Base-by-base conservation (phyloP, 2,888 invertebrate genomes). In the Tenthredo amoena region DNA sequence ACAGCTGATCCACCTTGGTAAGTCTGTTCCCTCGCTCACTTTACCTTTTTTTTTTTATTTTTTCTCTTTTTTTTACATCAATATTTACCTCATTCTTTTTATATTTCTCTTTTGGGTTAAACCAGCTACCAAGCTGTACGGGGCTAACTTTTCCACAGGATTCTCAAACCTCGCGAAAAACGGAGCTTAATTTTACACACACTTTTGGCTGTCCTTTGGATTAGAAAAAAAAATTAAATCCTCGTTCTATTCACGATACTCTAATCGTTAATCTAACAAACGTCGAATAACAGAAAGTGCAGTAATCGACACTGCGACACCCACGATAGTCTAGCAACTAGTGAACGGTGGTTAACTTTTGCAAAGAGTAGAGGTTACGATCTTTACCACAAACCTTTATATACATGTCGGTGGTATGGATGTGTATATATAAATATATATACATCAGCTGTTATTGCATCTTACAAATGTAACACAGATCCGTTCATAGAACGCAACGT, bases 1-100 rank as follows among this genome's bases (percentile, higher is more conserved):
- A 91, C 92, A 91, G 91, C 92, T 91, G 91, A 92, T 91, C 91
- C 87, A 87, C 86, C 87, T 87, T 76, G 84, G 86, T 84, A 68
- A 81, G 65, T 31, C n/a, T 47, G 21, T 71, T 83, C 83, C 37
- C 43, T 83, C 83, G 31, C 34, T 83, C 83, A 68, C 83, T 34
- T 55, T 77, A 18, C 9, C 74, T 74, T 43, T 77, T 55, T 65
- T 68, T 68, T 4, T 43, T 21, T 68, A 47, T 43, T 43, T 7
- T 18, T 47, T 34, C 2, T 31, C 15, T 34, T 1, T 50, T 50
- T 40, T 43, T 31, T 7, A 40, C 34, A 34, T 37, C 40, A 21
- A 34, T 31, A 26, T 34, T 68, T 62, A 62, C 62, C 21, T 62
- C 12, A 18, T 26, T n/a, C 21, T 62, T 26, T 10, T 62, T 62